Percentiles rank a stretch among this genome's conserved stretches.
phyloP scores from a whole-genome alignment of 2,797 vertebrate species.

The Vipera ursinii region DNA sequence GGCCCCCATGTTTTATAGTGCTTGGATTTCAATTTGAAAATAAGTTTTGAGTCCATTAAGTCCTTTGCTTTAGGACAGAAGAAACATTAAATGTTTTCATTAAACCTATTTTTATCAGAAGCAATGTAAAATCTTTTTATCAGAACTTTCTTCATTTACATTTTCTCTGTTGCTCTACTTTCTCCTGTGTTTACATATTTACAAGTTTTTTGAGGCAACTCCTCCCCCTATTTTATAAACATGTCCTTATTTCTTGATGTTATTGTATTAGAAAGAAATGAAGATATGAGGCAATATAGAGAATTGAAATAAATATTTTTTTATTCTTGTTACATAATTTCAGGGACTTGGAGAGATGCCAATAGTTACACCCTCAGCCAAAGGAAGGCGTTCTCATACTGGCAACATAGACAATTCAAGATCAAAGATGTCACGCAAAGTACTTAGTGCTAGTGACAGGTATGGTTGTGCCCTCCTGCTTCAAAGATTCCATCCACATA shows the following conservation, averaged over 20 bases:
- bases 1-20: not conserved
- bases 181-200: not conserved
- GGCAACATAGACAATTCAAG: slow-evolving; percentile 76
- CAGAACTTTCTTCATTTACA: not conserved
- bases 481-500: not conserved
- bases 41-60: too few species aligned
- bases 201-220: not conserved
- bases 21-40: not conserved
- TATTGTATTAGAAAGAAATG: not conserved
- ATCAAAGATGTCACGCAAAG: slow-evolving; percentile 81
- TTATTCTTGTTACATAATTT: not conserved
- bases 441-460: slow-evolving; percentile 76
- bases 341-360: slow-evolving; percentile 90
- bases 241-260: not conserved
- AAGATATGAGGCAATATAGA: not conserved
- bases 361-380: slow-evolving; percentile 82
- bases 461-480: slow-evolving; percentile 44
- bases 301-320: not conserved
- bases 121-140: not conserved
- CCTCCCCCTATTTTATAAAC: not conserved
- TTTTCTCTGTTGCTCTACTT: not conserved
- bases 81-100: not conserved
- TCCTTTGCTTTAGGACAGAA: not conserved
- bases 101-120: not conserved
- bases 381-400: slow-evolving; percentile 82